Evolutionary conservation across 2,888 invertebrate genomes (phyloP), one percentile per base, ranked within the genome.

Genomic region (Scaptomyza tumidula): DNA sequence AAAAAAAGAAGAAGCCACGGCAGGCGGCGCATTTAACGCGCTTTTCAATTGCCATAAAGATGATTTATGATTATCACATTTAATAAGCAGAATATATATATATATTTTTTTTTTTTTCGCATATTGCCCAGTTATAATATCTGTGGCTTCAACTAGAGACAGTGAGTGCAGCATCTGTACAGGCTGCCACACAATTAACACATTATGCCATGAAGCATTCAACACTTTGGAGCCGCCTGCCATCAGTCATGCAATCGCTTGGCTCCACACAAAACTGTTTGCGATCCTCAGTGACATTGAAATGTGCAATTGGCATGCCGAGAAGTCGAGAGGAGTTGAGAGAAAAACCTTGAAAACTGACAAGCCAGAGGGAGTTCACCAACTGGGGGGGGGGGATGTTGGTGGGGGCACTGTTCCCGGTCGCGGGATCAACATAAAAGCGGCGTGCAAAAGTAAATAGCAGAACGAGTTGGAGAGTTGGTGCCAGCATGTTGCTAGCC

Each of bases 31-130:
- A 82, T 75, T 80, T 83, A 75, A 60, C 77, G 71, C 77, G 81
- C 87, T 72, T 86, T 84, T 89, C 87, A 81, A 75, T 82, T 80
- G 83, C 85, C 75, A 89, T 90, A 90, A 90, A 90, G 57, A 88
- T 90, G 90, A 90, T 90, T 90, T 90, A 90, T 90, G 83, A 80
- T 79, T 76, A 72, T 69, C 75, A 75, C 75, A 81, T 85, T 86
- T 85, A 85, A 89, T 85, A 89, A 82, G 83, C 80, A 80, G 76
- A 80, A 86, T 89, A 10, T 10, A 10, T 31, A 10, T 31, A 6
- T 31, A 10, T 82, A 67, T 39, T 49, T 35, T 1, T 39, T 35
- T 27, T 39, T 48, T 43, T 49, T n/a, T n/a, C n/a, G n/a, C n/a
- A n/a, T n/a, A n/a, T n/a, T 50, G 45, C 50, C n/a, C 53, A 58